phyloP scores from a whole-genome alignment of 2,797 vertebrate species.

The Amniataba percoides region DNA sequence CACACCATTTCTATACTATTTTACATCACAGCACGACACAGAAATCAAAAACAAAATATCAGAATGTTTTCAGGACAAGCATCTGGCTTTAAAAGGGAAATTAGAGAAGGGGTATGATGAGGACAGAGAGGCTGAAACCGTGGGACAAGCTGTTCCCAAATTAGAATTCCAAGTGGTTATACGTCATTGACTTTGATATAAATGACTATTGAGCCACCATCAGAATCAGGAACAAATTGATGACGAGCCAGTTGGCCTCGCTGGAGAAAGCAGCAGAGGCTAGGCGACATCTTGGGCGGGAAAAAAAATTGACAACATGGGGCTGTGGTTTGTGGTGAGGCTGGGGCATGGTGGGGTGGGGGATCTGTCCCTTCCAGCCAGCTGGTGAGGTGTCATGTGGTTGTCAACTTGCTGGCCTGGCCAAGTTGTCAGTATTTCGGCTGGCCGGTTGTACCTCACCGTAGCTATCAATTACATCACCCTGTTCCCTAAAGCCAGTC shows the following conservation, averaged over 20 bases:
- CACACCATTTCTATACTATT: background rate
- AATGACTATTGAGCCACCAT: conserved; percentile 49
- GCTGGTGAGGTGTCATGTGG: conserved; percentile 63
- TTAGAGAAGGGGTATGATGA: conserved; percentile 37
- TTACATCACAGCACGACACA: background rate
- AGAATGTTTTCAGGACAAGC: conserved; percentile 1
- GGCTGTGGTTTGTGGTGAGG: too few relatives aligned
- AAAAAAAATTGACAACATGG: conserved; percentile 38
- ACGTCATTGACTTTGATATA: conserved; percentile 62
- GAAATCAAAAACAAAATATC: conserved; percentile 25
- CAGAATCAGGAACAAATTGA: conserved; percentile 36
- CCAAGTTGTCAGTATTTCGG: conserved; percentile 47
- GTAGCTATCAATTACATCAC: conserved; percentile 76
- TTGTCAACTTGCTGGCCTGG: conserved; percentile 54
- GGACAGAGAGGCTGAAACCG: conserved; percentile 41
- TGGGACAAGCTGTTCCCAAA: conserved; percentile 69
- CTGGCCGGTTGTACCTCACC: conserved; percentile 55
- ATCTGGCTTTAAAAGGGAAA: conserved; percentile 46
- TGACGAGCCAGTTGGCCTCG: conserved; percentile 12
- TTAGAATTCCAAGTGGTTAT: conserved; percentile 48
- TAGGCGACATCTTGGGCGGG: background rate
- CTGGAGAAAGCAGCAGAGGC: conserved; percentile 41
- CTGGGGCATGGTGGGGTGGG: background rate
- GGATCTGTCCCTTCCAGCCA: conserved; percentile 24
- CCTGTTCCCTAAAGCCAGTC: conserved; percentile 48